phyloP scores from a whole-genome alignment of 1,140 invertebrate genomes.

The Drosophila pectinifera region DNA sequence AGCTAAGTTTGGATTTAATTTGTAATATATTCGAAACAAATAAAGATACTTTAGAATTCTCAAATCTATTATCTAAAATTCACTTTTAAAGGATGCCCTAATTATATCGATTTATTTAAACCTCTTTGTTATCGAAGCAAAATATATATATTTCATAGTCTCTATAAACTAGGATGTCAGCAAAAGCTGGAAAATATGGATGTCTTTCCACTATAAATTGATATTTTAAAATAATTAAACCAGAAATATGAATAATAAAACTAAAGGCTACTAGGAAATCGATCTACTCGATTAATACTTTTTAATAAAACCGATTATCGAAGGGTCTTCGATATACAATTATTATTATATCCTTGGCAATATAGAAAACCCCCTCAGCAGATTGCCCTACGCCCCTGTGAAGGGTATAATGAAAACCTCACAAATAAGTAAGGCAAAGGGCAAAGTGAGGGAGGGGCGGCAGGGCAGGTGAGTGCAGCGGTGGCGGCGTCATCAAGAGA shows the following conservation, averaged over 20 bases:
- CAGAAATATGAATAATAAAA: too few species aligned
- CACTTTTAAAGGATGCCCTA: background rate
- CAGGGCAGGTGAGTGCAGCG: constrained; percentile 28
- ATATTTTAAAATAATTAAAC: too few species aligned
- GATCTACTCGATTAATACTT: background rate
- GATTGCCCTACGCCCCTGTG: background rate
- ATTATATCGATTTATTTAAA: background rate
- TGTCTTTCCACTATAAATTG: too few species aligned
- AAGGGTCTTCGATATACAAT: too few species aligned
- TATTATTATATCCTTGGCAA: too few species aligned
- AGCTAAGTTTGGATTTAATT: background rate
- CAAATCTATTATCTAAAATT: background rate
- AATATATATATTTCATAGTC: too few species aligned
- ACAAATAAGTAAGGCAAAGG: constrained; percentile 39
- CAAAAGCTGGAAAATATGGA: too few species aligned
- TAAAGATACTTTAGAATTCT: too few species aligned
- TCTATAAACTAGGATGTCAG: too few species aligned
- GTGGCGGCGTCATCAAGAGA: constrained; percentile 54
- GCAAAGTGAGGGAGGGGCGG: constrained; percentile 9
- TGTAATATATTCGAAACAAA: too few species aligned
- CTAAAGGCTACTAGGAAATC: too few species aligned
- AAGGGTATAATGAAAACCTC: constrained; percentile 39
- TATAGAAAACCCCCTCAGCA: background rate
- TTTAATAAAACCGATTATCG: too few species aligned
- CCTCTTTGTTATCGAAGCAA: background rate